Evolutionary conservation across 2,888 invertebrate genomes (phyloP), one percentile per base, ranked within the genome.

Genomic region (Zygaena filipendulae): DNA sequence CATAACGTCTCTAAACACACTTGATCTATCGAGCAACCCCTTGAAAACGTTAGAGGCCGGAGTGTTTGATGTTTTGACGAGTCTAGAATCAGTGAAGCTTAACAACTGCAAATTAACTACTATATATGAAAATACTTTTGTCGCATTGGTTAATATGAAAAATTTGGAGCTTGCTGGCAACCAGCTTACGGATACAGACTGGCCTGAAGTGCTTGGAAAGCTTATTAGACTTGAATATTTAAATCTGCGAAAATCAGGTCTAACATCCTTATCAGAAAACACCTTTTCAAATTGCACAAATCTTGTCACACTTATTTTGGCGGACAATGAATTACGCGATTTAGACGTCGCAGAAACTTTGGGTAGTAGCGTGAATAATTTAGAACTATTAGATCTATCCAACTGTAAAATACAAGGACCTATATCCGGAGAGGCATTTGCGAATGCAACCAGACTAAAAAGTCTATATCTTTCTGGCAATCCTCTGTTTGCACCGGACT

Each of bases 1-100:
- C 45, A 79, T 86, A 22, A 85, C 87, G 1, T 80, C 87, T 7
- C 60, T 88, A 11, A 85, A 83, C 35, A 85, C 83, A n/a, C 59
- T 88, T n/a, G 87, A 88, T 51, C 62, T 89, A 6, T 88, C 88
- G 3, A 75, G 84, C 33, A 89, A 89, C 57, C 87, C 88, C 3
- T 64, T 89, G 1, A 63, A 68, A 32, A 59, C 57, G 5, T 66
- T 88, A 24, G 81, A 83, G 23, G 66, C 81, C 1, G 83, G 82
- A 13, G 74, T 84, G 2, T 86, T 88, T 43, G 84, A 85, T 42
- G 82, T 84, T 9, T 61, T 88, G 20, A 81, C 80, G n/a, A 85
- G 84, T 47, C 61, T 88, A 13, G 87, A 87, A 45, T 83, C 83
- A 23, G 58, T 89, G 8, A 85, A 85, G 51, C 66, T 88, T 29